These are phyloP conservation scores for Caenorhabditis macrosperma DNA, from an alignment of 2,888 invertebrate genomes.

Conservation along the genomic window DNA sequence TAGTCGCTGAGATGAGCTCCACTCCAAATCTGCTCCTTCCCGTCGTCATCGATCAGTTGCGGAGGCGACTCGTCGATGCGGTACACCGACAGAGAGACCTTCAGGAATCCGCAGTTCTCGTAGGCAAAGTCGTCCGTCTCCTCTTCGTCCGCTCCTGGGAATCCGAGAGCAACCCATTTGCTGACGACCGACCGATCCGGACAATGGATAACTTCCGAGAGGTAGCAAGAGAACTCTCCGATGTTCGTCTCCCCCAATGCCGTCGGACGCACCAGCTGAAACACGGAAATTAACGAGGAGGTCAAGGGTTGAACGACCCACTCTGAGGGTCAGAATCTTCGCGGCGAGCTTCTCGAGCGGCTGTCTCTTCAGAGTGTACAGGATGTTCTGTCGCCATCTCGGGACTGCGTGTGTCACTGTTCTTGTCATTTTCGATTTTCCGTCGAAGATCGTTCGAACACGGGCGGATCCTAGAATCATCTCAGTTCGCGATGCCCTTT, in stretches of 20 bases:
- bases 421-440: constrained; percentile 63
- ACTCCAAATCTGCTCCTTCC: constrained; percentile 69
- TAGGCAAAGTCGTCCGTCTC: constrained; percentile 54
- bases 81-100: constrained; percentile 63
- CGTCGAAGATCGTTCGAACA: constrained; percentile 60
- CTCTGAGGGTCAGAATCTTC: constrained; percentile 62
- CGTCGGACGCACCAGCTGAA: constrained; percentile 47
- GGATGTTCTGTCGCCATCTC: constrained; percentile 63
- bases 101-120: constrained; percentile 74
- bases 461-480: constrained; percentile 43
- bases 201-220: constrained; percentile 61
- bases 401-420: constrained; percentile 64
- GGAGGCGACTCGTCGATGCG: constrained; percentile 68
- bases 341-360: constrained; percentile 62
- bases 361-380: constrained; percentile 40
- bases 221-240: constrained; percentile 50
- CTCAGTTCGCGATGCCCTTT: too few relatives aligned
- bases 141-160: constrained; percentile 60
- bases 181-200: constrained; percentile 56
- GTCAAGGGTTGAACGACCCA: background rate
- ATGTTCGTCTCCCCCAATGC: constrained; percentile 30
- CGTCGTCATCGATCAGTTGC: constrained; percentile 62
- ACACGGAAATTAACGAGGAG: background rate
- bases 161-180: constrained; percentile 74
- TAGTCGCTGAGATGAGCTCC: constrained; percentile 69